These are phyloP conservation scores for Pyrocephalus nanus DNA, from an alignment of 2,797 vertebrate species.

Conservation along the genomic window DNA sequence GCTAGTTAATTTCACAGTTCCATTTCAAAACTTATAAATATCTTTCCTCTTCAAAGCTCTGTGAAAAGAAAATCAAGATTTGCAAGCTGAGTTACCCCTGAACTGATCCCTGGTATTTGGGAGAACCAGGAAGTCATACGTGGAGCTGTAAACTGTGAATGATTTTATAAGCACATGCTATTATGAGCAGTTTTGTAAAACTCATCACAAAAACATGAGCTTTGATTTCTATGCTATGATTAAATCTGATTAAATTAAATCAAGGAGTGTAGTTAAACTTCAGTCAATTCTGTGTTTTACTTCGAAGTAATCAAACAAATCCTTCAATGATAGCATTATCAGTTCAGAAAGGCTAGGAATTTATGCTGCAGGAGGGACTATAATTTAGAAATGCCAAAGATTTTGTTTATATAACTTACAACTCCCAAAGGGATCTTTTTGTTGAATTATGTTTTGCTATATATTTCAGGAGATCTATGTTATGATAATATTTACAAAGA, in stretches of 20 bases:
- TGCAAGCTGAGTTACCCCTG: neutral
- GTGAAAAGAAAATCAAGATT: neutral
- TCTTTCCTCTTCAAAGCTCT: neutral
- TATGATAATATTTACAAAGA: neutral
- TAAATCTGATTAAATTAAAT: constrained; percentile 6
- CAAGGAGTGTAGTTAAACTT: neutral
- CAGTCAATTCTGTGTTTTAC: neutral
- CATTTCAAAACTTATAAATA: neutral
- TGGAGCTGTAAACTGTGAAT: neutral
- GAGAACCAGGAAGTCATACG: neutral
- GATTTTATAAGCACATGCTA: neutral
- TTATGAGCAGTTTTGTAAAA: neutral
- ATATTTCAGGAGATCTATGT: neutral
- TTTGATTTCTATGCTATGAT: neutral
- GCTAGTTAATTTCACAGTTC: neutral
- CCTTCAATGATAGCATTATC: neutral
- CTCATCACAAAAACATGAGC: neutral
- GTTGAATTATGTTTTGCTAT: neutral
- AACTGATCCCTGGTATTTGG: neutral
- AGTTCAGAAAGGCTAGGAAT: neutral
- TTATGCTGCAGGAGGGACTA: neutral
- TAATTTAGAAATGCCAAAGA: neutral
- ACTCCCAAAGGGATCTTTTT: neutral
- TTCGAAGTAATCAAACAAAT: neutral
- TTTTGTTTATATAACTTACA: neutral